Conservation (phyloP, 2,113 vertebrate species). For the Cygnus atratus region DNA sequence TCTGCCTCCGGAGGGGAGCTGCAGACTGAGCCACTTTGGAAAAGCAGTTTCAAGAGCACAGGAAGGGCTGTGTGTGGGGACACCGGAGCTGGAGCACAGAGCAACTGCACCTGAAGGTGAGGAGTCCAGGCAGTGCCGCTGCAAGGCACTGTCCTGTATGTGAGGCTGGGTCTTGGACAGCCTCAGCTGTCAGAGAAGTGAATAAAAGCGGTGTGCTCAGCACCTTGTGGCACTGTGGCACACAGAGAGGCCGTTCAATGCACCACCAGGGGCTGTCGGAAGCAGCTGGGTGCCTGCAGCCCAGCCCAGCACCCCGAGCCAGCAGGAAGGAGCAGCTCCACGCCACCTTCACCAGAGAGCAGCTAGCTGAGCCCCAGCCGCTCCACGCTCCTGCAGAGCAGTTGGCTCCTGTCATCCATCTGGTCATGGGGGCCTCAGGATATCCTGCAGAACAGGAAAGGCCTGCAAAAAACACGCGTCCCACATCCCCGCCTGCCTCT, state of each 20-base stretch:
- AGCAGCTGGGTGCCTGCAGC: neutral
- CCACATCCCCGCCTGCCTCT: neutral
- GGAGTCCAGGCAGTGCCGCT: neutral
- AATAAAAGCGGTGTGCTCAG: neutral
- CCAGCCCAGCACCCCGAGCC: fast-evolving
- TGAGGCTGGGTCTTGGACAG: neutral
- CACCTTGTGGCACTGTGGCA: neutral
- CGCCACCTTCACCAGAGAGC: neutral
- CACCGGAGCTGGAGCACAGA: fast-evolving
- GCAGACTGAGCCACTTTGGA: neutral
- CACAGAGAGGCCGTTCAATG: neutral
- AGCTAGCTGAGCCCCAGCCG: neutral
- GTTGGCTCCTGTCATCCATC: neutral
- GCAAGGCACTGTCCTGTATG: neutral
- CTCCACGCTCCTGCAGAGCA: neutral
- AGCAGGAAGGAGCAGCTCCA: neutral
- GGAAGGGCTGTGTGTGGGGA: neutral
- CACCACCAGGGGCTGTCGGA: neutral
- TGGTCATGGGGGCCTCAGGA: constrained; percentile 42
- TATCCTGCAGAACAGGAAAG: constrained; percentile 65
- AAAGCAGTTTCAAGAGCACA: neutral
- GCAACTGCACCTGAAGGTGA: fast-evolving
- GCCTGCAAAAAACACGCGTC: neutral
- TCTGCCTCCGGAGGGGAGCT: neutral
- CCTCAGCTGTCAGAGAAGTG: neutral